Evolutionary conservation across 1,140 invertebrate species (phyloP).

Genomic region (Scaptomyza montana): DNA sequence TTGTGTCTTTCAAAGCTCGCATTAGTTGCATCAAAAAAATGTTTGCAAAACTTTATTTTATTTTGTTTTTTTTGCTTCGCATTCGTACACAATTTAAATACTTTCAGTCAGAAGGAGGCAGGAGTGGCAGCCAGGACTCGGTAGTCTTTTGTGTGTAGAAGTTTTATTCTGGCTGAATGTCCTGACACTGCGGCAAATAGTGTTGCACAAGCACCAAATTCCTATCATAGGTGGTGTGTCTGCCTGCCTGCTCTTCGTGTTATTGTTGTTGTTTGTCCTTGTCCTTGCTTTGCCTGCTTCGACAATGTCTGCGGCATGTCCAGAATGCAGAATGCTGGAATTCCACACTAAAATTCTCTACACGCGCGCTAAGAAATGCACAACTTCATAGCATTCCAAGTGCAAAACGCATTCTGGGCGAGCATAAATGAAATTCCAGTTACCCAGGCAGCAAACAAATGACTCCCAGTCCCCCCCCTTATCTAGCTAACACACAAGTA

Average conservation of each 20-base stretch:
- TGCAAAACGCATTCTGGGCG: constrained; percentile 74
- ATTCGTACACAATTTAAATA: constrained; percentile 80
- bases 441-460: constrained; percentile 48
- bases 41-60: constrained; percentile 70
- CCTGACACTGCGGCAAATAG: constrained; percentile 61
- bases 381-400: constrained; percentile 77
- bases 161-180: background rate
- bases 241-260: background rate
- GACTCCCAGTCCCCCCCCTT: constrained; percentile 5
- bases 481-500: constrained; percentile 4
- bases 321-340: constrained; percentile 77
- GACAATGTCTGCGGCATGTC: constrained; percentile 74
- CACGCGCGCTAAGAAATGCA: constrained; percentile 79
- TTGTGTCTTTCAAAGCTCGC: constrained; percentile 43
- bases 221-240: constrained; percentile 32
- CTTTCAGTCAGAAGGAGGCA: constrained; percentile 53
- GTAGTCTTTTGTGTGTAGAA: constrained; percentile 9
- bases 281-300: constrained; percentile 31
- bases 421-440: constrained; percentile 74
- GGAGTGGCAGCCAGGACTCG: constrained; percentile 29
- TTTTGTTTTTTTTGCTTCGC: constrained; percentile 55
- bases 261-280: background rate
- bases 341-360: constrained; percentile 77
- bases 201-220: constrained; percentile 47
- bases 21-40: constrained; percentile 54